Evolutionary conservation across 2,113 vertebrate species (phyloP).

Genomic region (Actenoides hombroni): DNA sequence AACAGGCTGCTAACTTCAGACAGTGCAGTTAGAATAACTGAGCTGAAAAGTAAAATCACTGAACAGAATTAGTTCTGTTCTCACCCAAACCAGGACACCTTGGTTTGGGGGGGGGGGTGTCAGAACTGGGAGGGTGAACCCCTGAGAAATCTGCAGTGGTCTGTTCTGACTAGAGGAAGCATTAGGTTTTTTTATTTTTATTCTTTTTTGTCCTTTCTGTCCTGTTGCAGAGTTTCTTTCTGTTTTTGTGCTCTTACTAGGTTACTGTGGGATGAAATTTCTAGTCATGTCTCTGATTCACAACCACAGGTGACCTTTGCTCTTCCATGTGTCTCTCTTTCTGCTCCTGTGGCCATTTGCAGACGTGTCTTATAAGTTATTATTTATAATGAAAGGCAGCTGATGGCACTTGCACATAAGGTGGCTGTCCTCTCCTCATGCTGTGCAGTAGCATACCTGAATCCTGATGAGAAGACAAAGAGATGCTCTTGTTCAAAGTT

Average conservation of each 20-base stretch:
- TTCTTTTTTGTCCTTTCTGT: neutral
- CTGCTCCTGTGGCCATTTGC: conserved; percentile 16
- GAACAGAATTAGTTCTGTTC: no score
- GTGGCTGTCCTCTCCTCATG: neutral
- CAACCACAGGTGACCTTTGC: conserved; percentile 4
- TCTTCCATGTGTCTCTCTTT: neutral
- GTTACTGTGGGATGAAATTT: conserved; percentile 20
- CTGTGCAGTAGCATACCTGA: neutral
- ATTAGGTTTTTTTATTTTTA: no score
- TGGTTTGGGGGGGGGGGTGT: neutral
- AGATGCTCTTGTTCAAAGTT: neutral
- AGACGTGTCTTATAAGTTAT: neutral
- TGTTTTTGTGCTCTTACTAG: neutral
- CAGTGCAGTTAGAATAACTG: no score
- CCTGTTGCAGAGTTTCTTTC: neutral
- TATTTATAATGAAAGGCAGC: conserved; percentile 40
- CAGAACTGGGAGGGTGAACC: neutral
- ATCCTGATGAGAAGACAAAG: conserved; percentile 2
- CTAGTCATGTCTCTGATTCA: conserved; percentile 21
- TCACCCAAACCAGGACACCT: neutral
- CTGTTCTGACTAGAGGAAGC: neutral
- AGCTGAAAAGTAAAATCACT: no score
- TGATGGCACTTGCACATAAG: neutral
- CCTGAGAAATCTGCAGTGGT: neutral
- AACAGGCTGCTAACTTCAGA: no score